Base-by-base conservation (phyloP, 2,797 vertebrate species). In the Lagocephalus sceleratus region DNA sequence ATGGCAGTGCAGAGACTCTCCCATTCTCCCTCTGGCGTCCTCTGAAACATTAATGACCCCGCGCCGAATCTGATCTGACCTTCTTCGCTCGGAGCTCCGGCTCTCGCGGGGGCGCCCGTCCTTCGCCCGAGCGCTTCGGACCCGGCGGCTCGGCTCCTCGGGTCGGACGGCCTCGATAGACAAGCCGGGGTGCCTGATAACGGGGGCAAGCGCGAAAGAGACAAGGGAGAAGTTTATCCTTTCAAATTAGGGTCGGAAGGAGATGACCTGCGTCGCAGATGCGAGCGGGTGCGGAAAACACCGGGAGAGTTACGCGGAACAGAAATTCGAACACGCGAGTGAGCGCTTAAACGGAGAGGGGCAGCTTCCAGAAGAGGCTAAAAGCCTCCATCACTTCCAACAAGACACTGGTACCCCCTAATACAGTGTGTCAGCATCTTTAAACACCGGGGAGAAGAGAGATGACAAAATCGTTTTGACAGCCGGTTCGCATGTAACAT, bases 401-500 rank as follows among this genome's bases (percentile, higher is more conserved):
- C 82, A 86, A 87, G 87, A 88, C 82, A 85, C 52, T 50, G 73
- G 85, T 82, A 78, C 82, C 81, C 81, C 76, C 73, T 81, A 88
- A 86, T 84, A 82, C 76, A 76, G 78, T 82, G 77, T 87, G 86
- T 89, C 87, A 88, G 90, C 85, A 85, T 91, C 85, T 91, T 83
- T 79, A 83, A 89, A 89, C 92, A 92, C 88, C 61, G 69, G 63
- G 81, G 88, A 84, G 66, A 79, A 78, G 86, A 79, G 65, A 74
- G 63, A 66, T 93, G 92, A 93, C 85, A 80, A 81, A 95, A 94
- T 91, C 76, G 83, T 87, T 89, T 61, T 93, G 93, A 94, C 91
- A 94, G 88, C 78, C 89, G 88, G 85, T 86, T 92, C 90, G 90
- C 76, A 91, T 89, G 87, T 91, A 92, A 92, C 93, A 91, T 92